Percentiles rank a stretch among this genome's conserved stretches.
phyloP scores from a whole-genome alignment of 2,888 invertebrate genomes.

The Habrosyne pyritoides region DNA sequence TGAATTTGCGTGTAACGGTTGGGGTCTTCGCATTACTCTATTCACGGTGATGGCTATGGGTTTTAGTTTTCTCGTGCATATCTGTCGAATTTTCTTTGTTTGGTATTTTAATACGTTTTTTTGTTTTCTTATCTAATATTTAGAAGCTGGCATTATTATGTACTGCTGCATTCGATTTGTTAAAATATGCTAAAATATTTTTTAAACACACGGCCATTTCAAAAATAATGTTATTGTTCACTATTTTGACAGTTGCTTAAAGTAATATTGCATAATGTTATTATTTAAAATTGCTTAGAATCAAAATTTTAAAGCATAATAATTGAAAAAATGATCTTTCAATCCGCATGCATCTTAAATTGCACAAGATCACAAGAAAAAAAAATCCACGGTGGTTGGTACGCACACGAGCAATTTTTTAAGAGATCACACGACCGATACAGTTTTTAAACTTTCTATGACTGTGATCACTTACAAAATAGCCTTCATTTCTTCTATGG shows the following conservation, averaged over 20 bases:
- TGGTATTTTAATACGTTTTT: slow-evolving; percentile 31
- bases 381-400: slow-evolving; percentile 1
- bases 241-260: background rate
- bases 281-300: slow-evolving; percentile 10
- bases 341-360: background rate
- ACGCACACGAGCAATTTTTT: background rate
- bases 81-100: slow-evolving; percentile 49
- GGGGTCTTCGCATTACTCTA: slow-evolving; percentile 51
- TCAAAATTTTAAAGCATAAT: background rate
- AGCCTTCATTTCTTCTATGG: background rate
- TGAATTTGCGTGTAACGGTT: slow-evolving; percentile 66
- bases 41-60: slow-evolving; percentile 72
- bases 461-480: background rate
- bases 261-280: background rate
- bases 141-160: slow-evolving; percentile 6
- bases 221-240: background rate
- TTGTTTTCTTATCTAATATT: slow-evolving; percentile 19
- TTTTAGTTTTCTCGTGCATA: slow-evolving; percentile 60
- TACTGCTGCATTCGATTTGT: slow-evolving; percentile 9
- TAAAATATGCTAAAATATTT: background rate
- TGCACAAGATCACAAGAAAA: background rate
- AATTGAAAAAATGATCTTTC: background rate
- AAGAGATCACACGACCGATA: background rate
- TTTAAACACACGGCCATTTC: background rate
- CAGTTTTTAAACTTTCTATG: background rate